Evolutionary conservation across 2,113 vertebrate species (phyloP).

Genomic region (Rhabdomys dilectus): DNA sequence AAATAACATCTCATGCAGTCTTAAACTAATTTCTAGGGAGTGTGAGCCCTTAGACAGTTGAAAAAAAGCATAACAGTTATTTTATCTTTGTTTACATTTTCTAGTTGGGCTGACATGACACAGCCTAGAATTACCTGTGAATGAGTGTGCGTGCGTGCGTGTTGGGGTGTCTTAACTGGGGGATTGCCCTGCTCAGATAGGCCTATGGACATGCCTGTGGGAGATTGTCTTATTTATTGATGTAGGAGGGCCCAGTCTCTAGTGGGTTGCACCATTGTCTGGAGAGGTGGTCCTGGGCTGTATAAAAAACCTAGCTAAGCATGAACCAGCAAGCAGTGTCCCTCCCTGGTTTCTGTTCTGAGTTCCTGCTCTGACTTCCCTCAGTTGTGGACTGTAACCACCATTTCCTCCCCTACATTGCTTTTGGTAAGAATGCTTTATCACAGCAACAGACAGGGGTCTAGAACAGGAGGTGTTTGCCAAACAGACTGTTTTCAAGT

Average conservation of each 20-base stretch:
- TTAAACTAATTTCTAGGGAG: background rate
- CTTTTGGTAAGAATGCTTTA: background rate
- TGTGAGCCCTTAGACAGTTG: background rate
- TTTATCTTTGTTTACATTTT: background rate
- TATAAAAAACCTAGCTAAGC: background rate
- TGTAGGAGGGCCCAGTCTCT: too few relatives aligned
- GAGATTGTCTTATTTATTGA: background rate
- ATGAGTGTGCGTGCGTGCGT: background rate
- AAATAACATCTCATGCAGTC: background rate
- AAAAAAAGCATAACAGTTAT: background rate
- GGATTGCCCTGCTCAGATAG: background rate
- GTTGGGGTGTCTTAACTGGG: background rate
- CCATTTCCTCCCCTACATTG: background rate
- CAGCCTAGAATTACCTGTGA: background rate
- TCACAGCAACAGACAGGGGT: background rate
- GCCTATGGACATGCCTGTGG: background rate
- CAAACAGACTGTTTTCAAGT: background rate
- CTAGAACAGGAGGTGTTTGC: background rate
- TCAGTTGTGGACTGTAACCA: background rate
- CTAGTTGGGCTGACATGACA: background rate
- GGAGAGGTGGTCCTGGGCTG: background rate
- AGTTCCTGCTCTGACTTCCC: background rate
- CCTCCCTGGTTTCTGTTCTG: background rate
- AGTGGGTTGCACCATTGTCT: background rate
- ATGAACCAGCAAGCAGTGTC: background rate